Conservation (phyloP, 1,140 invertebrate genomes). For the Zeugodacus cucurbitae region DNA sequence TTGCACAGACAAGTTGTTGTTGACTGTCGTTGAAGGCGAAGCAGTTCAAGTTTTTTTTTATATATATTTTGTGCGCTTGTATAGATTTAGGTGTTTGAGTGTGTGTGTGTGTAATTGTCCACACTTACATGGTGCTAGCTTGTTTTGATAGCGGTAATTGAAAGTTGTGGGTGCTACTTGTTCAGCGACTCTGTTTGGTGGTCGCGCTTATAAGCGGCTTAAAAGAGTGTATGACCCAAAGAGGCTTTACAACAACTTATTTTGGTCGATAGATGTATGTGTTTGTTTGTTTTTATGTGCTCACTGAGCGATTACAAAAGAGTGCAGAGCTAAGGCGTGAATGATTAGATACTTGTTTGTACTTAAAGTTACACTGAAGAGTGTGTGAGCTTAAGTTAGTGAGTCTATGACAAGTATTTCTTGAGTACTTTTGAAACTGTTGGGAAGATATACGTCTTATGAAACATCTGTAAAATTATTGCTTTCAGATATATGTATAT, state of each 20-base stretch:
- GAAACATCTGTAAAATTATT: too few species aligned
- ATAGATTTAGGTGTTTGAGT: background rate
- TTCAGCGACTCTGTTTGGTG: background rate
- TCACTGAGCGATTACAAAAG: background rate
- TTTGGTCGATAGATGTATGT: background rate
- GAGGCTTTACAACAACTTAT: constrained; percentile 20
- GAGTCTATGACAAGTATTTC: too few species aligned
- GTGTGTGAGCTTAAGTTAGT: background rate
- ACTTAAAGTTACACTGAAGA: background rate
- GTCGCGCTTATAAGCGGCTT: background rate
- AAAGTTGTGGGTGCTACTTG: background rate
- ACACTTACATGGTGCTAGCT: background rate
- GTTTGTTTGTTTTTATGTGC: background rate
- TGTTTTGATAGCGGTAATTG: constrained; percentile 23
- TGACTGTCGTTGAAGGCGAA: constrained; percentile 15
- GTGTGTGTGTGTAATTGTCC: background rate
- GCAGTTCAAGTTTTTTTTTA: background rate
- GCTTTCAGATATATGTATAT: too few species aligned
- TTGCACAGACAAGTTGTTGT: background rate
- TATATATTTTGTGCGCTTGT: background rate
- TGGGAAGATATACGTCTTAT: too few species aligned
- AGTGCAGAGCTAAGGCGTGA: background rate
- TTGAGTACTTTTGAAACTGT: too few species aligned
- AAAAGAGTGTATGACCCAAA: constrained; percentile 33
- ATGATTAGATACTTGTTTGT: background rate